Percentiles rank a stretch among this genome's conserved stretches.
Evolutionary conservation across 2,113 vertebrate species (phyloP).

Genomic region (Oncorhynchus keta): DNA sequence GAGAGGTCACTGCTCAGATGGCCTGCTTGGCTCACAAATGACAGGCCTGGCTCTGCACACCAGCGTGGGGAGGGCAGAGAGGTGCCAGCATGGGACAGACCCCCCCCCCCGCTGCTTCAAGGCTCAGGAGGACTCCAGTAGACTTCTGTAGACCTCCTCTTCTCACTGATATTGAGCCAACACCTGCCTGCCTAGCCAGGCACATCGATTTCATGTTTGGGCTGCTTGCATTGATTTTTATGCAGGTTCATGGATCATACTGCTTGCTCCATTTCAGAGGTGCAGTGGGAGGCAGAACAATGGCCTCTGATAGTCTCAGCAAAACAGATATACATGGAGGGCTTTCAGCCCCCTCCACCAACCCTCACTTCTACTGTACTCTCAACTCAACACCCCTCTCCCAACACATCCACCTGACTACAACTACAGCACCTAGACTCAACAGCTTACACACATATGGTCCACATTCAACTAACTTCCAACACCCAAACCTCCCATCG

Average conservation of each 20-base stretch:
- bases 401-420: slow-evolving; percentile 16
- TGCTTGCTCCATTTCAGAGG: slow-evolving; percentile 53
- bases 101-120: neutral
- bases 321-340: slow-evolving; percentile 37
- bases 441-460: neutral
- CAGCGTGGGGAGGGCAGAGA: too few species aligned
- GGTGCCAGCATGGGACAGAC: neutral
- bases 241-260: slow-evolving; percentile 66
- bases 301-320: slow-evolving; percentile 60
- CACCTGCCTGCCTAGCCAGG: slow-evolving; percentile 34
- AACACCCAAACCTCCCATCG: neutral
- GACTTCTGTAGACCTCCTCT: slow-evolving; percentile 20
- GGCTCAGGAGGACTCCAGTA: slow-evolving; percentile 12
- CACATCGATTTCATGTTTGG: slow-evolving; percentile 72
- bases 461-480: neutral
- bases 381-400: slow-evolving; percentile 14
- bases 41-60: neutral
- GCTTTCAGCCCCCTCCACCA: slow-evolving; percentile 7
- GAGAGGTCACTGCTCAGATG: slow-evolving; percentile 12
- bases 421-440: slow-evolving; percentile 18
- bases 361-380: too few species aligned
- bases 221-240: slow-evolving; percentile 73
- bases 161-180: slow-evolving; percentile 20
- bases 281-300: slow-evolving; percentile 59
- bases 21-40: slow-evolving; percentile 16